Evolutionary conservation across 2,888 invertebrate genomes (phyloP), one percentile per base, ranked within the genome.

Genomic region (Nymphalis polychloros): DNA sequence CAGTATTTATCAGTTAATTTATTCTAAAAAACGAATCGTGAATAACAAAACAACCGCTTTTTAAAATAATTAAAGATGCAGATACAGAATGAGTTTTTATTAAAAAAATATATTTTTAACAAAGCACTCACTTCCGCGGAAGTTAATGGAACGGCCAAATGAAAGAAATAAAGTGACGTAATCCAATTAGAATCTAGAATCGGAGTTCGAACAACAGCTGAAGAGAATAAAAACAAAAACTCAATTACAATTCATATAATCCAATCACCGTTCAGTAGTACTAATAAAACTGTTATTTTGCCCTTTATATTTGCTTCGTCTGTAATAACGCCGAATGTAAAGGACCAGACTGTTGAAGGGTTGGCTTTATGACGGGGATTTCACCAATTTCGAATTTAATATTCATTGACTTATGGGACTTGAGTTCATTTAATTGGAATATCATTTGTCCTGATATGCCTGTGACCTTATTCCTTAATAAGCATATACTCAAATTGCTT

Each of bases 221-320:
- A 66, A 60, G 55, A 60, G 65, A 73, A 73, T 70, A 66, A 71
- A 72, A 73, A 75, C 75, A 75, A 72, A 70, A 67, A 73, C 70
- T 71, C 73, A 72, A 75, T 75, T 76, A 73, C 71, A 68, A 72
- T 73, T 67, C 73, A 71, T 72, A 74, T 69, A 71, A 72, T 67
- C 73, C 72, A 69, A 73, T 76, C 70, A 73, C 69, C 62, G 73
- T 59, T 64, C 63, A 46, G 72, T 59, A 65, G 63, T 65, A 71
- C 57, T 63, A 66, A 69, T 72, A 70, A 71, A 69, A 69, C 65
- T 72, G 72, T 71, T 72, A 60, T 73, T 72, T 71, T 74, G 68
- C 50, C 61, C 66, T 72, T 66, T 64, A 55, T 64, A 66, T 70
- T 68, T 68, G 70, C 41, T 48, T 59, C 61, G 50, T 59, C 64